Evolutionary conservation across 2,888 invertebrate genomes (phyloP).

Genomic region (Trissolcus brochymenae): DNA sequence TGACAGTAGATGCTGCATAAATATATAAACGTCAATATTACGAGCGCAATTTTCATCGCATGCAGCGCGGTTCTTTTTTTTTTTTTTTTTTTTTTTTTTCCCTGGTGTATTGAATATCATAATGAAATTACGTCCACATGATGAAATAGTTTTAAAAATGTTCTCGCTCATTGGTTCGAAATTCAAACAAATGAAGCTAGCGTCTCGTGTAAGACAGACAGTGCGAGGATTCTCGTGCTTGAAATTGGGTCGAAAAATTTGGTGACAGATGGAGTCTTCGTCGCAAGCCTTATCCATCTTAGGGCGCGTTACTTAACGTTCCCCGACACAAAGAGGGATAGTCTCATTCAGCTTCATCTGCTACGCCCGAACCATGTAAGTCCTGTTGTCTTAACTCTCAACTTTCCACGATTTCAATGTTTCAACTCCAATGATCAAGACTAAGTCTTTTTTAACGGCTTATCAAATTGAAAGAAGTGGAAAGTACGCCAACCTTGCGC

Average conservation of each 20-base stretch:
- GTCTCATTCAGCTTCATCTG: constrained; percentile 44
- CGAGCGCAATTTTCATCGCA: too few species aligned
- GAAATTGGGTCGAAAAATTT: constrained; percentile 38
- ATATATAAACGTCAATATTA: too few species aligned
- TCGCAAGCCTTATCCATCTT: constrained; percentile 46
- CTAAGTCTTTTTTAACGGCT: constrained; percentile 39
- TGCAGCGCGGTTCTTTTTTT: too few species aligned
- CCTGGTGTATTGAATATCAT: too few species aligned
- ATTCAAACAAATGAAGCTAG: neutral
- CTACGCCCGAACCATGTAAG: constrained; percentile 57
- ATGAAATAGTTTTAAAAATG: too few species aligned
- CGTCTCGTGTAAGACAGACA: constrained; percentile 4
- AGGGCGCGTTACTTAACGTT: constrained; percentile 52
- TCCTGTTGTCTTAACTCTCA: constrained; percentile 42
- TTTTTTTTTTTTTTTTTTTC: too few species aligned
- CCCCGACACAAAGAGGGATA: constrained; percentile 55
- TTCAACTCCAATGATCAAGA: constrained; percentile 30
- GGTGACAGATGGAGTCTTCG: constrained; percentile 39
- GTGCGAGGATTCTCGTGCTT: neutral
- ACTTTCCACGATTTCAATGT: constrained; percentile 37
- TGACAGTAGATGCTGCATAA: too few species aligned
- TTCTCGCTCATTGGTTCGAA: neutral
- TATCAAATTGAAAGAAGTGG: constrained; percentile 22
- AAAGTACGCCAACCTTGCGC: neutral
- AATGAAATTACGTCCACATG: too few species aligned